Base-by-base conservation (phyloP, 2,113 vertebrate genomes). In the Trachemys scripta region DNA sequence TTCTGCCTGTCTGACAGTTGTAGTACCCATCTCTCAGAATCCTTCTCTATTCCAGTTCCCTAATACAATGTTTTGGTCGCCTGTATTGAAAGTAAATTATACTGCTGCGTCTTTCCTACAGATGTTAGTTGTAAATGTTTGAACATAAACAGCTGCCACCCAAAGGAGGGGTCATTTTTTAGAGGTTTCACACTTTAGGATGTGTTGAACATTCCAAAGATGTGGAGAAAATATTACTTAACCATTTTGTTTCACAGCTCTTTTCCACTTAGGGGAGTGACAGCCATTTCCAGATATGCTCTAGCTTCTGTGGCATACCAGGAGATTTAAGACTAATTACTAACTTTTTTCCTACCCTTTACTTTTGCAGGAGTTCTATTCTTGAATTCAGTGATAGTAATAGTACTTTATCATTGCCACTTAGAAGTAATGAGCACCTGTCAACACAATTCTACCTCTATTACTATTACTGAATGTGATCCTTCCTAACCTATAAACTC, bases 341-440 rank as follows among this genome's bases (percentile, higher is more conserved):
- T 93, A 90, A 11, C 47, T 94, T 13, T 54, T 96, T 96, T 95
- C 83, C 62, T 94, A 87, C 93, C 93, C 96, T 96, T 97, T 95
- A 31, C 96, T 95, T 98, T 97, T 96, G 82, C 98, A 98, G 98
- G 98, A 93, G 88, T 92, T 94, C 97, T 97, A 91, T 96, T 93
- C 95, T 97, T 98, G 97, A 97, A 97, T 95, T 98, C 98, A 98
- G 98, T 98, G 97, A 93, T 98, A 98, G 98, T 96, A 92, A 95
- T 98, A 98, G 97, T 89, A 81, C 14, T 90, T 90, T 90, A 84
- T 79, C 88, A 27, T 80, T 94, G 85, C 87, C n/a, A 95, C 90
- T 8, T 95, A 97, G 97, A 92, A 93, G 95, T 56, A 96, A 49
- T 1, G 91, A 97, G 82, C 94, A 92, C 92, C 75, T 94, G 92